Evolutionary conservation across 2,888 invertebrate genomes (phyloP), one percentile per base, ranked within the genome.

Genomic region (Drosophila cracens): DNA sequence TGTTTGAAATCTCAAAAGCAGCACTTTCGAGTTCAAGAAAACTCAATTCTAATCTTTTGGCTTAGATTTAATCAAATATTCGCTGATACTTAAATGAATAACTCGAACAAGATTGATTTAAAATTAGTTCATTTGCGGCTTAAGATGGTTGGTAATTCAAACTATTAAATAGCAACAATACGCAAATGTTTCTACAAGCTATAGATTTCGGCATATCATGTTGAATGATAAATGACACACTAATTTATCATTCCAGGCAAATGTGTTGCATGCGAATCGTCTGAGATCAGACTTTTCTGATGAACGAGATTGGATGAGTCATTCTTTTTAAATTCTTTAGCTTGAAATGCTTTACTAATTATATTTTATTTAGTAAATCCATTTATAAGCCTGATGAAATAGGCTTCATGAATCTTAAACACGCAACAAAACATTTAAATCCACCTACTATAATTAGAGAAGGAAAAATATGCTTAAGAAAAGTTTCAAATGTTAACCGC

Each of bases 401-500:
- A n/a, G 11, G n/a, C 16, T 56, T 57, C 29, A 43, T 43, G 21
- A n/a, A 38, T 16, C 51, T 51, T 7, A 31, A 51, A 16, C 53
- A 61, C n/a, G 59, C 43, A 43, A 46, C 25, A 46, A 46, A 46
- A 57, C 27, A 40, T 53, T 58, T 59, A 51, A 46, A 25, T 21
- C 27, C 2, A 8, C 2, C 1, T 11, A 51, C 38, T 18, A 68
- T 53, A 49, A 36, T 27, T 49, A 46, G 43, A 36, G 36, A 18
- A 46, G 6, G 25, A 58, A 18, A 34, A 27, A 34, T 64, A 38
- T 53, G 49, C 27, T 61, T 34, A 54, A 72, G 33, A 65, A 58
- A 73, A 46, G 62, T 52, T 66, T 60, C 38, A 76, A 69, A 63
- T 76, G 66, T 65, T 60, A 60, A 33, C 76, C 70, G 33, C 70